phyloP scores from a whole-genome alignment of 2,888 invertebrate genomes.

The Sepiola atlantica region DNA sequence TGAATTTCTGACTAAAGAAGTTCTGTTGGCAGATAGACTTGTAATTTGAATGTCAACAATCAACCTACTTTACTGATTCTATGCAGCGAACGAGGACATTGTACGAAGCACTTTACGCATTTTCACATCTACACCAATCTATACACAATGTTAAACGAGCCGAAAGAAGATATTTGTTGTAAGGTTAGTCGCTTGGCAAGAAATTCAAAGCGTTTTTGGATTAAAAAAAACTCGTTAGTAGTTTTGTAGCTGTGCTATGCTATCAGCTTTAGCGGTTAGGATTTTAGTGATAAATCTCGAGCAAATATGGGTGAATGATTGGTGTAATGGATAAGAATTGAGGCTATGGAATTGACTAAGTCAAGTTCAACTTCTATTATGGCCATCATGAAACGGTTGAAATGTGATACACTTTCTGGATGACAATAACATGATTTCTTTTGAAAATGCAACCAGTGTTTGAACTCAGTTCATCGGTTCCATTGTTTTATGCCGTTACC shows the following conservation, averaged over 20 bases:
- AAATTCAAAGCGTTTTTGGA: neutral
- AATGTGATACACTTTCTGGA: too few relatives aligned
- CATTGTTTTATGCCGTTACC: too few relatives aligned
- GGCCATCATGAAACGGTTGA: too few relatives aligned
- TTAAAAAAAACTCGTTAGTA: neutral
- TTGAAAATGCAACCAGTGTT: too few relatives aligned
- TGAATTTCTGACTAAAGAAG: neutral
- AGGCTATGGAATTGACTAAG: too few relatives aligned
- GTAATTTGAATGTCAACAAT: neutral
- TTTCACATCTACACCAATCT: neutral
- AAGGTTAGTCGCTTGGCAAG: neutral
- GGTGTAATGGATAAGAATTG: too few relatives aligned
- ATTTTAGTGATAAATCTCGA: neutral
- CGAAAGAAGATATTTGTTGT: neutral
- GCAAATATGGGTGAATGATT: too few relatives aligned
- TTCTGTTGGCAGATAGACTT: neutral
- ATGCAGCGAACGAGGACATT: neutral
- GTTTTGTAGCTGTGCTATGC: neutral
- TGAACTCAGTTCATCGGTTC: too few relatives aligned
- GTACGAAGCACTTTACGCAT: neutral
- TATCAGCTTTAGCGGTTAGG: neutral
- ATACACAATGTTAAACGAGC: neutral
- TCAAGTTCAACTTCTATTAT: too few relatives aligned
- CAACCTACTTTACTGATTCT: neutral
- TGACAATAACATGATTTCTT: too few relatives aligned